Evolutionary conservation across 2,888 invertebrate species (phyloP).

Genomic region (Conops quadrifasciatus): DNA sequence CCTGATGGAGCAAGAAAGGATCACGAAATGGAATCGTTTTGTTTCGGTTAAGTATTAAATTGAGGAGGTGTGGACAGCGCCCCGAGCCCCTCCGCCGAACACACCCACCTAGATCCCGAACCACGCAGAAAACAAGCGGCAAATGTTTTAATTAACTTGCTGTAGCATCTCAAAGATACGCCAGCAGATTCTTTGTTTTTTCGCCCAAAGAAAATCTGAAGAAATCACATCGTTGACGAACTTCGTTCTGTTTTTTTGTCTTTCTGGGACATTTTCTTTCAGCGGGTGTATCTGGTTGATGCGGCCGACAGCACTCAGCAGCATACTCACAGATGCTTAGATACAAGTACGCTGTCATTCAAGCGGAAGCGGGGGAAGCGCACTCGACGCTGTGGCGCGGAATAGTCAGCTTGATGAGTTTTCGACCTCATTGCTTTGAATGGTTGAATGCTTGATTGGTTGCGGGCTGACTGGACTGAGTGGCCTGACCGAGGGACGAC

Average conservation of each 20-base stretch:
- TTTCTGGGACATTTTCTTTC: background rate
- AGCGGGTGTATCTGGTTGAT: background rate
- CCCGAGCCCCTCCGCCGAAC: background rate
- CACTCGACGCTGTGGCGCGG: background rate
- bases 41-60: constrained; percentile 7
- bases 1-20: background rate
- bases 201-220: constrained; percentile 19
- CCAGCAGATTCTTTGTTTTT: background rate
- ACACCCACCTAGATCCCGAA: background rate
- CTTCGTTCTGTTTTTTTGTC: background rate
- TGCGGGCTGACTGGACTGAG: background rate
- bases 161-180: constrained; percentile 13
- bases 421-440: constrained; percentile 31
- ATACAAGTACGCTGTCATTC: constrained; percentile 23
- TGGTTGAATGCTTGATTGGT: background rate
- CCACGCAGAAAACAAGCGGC: background rate
- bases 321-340: constrained; percentile 10
- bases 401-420: constrained; percentile 30
- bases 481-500: background rate
- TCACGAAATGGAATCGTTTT: constrained; percentile 20
- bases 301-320: background rate
- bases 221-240: constrained; percentile 10
- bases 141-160: constrained; percentile 35
- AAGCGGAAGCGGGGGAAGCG: constrained; percentile 22
- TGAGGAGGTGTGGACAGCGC: background rate